phyloP scores from a whole-genome alignment of 2,888 invertebrate species.

The Volucella bombylans region DNA sequence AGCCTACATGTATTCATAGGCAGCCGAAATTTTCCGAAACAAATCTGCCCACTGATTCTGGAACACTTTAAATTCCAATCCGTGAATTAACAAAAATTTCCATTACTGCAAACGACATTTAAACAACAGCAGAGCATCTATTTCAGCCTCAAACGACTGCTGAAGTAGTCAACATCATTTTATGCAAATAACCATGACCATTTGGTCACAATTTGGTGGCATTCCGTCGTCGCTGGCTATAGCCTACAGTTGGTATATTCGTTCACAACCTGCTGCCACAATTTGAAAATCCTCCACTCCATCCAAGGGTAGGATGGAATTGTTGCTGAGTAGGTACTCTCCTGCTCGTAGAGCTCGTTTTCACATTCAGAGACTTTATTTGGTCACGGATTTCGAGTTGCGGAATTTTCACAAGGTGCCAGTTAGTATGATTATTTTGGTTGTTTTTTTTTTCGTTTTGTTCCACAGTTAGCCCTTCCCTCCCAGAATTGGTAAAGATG shows the following conservation, averaged over 20 bases:
- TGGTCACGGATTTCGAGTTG: constrained; percentile 74
- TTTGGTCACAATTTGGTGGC: constrained; percentile 73
- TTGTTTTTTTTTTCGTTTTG: constrained; percentile 35
- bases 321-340: constrained; percentile 6
- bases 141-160: constrained; percentile 26
- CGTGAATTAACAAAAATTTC: constrained; percentile 69
- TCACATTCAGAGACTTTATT: constrained; percentile 68
- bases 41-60: constrained; percentile 63
- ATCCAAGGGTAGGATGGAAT: constrained; percentile 14
- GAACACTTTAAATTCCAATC: constrained; percentile 69
- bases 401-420: constrained; percentile 73
- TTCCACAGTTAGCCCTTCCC: constrained; percentile 16
- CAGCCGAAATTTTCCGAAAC: constrained; percentile 57
- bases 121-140: constrained; percentile 37
- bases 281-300: constrained; percentile 50
- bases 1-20: constrained; percentile 44
- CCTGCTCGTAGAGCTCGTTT: constrained; percentile 25
- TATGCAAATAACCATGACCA: constrained; percentile 71
- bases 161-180: constrained; percentile 68
- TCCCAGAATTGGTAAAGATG: constrained; percentile 37
- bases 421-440: constrained; percentile 72
- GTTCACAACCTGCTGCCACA: constrained; percentile 59
- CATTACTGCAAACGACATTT: constrained; percentile 56
- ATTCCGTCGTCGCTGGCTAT: constrained; percentile 49
- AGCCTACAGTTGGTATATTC: constrained; percentile 18